Conservation (phyloP, 2,113 vertebrate genomes). For the Lepidothrix coronata region DNA sequence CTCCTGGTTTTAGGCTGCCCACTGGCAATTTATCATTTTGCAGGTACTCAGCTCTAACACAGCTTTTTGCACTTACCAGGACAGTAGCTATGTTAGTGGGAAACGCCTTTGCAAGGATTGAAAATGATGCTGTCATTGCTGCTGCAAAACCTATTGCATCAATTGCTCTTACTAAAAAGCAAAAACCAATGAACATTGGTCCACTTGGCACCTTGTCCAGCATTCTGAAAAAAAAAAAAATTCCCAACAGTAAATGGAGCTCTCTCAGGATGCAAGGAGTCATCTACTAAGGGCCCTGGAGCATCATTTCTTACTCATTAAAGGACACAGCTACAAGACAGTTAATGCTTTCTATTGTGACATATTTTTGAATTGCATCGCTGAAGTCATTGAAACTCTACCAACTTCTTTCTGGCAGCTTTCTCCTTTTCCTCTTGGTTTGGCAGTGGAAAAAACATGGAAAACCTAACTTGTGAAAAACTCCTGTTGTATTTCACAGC, state of each 20-base stretch:
- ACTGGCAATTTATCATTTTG: neutral
- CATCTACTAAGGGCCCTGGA: neutral
- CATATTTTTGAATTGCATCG: neutral
- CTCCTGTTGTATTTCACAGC: neutral
- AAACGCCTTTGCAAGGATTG: conserved; percentile 87
- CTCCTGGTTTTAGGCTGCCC: neutral
- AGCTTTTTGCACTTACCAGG: conserved; percentile 78
- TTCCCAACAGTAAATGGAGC: neutral
- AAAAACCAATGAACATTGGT: conserved; percentile 81
- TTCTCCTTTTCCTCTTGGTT: neutral
- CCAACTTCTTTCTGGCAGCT: neutral
- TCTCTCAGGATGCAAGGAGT: neutral
- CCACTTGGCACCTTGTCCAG: conserved; percentile 83
- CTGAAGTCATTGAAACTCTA: neutral
- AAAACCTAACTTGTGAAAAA: neutral
- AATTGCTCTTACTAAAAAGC: conserved; percentile 85
- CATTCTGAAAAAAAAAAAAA: conserved; percentile 73
- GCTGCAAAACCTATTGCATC: conserved; percentile 89
- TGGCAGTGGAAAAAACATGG: neutral
- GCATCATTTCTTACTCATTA: neutral
- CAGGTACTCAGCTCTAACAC: neutral
- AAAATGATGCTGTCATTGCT: conserved; percentile 85
- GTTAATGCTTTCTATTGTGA: neutral
- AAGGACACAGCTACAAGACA: neutral
- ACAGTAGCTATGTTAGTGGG: conserved; percentile 92